Base-by-base conservation (phyloP, 2,888 invertebrate species). In the Ophraella communa region DNA sequence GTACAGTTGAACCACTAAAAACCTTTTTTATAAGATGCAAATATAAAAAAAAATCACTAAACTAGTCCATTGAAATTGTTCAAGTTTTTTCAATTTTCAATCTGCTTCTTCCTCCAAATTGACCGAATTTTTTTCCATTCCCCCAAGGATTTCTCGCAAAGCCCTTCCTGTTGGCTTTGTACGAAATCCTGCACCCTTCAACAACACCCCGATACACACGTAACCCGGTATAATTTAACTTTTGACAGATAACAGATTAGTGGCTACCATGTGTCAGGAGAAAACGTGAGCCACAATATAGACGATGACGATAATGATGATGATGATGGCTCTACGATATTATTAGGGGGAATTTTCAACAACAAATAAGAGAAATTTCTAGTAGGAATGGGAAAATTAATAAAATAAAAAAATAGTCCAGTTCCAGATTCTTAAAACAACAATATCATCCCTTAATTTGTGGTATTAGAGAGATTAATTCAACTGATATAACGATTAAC, bases 171-270 rank as follows among this genome's bases (percentile, higher is more conserved):
- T n/a, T 18, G 1, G 24, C 18, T 17, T 8, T 10, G 17, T 45
- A 42, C 24, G 24, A 56, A 45, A 21, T 56, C 18, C 56, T 7
- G 17, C 44, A 44, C 1, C 83, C 84, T 35, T 59, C 18, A 14
- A 30, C 49, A 33, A 11, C 51, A 21, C 21, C 1, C 17, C 39
- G 44, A 51, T 44, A 44, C 27, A 30, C 61, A 54, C 53, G 57
- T 63, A 63, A 30, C 51, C 23, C 7, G 24, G 52, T 63, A 63
- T 63, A 63, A 55, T 63, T 63, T 63, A 63, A 63, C 63, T 63
- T 63, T 63, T 63, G 63, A 59, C 63, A 58, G 58, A 30, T 60
- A 63, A 58, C 49, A 63, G 63, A 63, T 63, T 63, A 63, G 52
- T 39, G 61, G 42, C 44, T 27, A 24, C 47, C 18, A 17, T 24